These are phyloP conservation scores for Hecatera dysodea DNA, from an alignment of 2,888 invertebrate species.

Conservation along the genomic window DNA sequence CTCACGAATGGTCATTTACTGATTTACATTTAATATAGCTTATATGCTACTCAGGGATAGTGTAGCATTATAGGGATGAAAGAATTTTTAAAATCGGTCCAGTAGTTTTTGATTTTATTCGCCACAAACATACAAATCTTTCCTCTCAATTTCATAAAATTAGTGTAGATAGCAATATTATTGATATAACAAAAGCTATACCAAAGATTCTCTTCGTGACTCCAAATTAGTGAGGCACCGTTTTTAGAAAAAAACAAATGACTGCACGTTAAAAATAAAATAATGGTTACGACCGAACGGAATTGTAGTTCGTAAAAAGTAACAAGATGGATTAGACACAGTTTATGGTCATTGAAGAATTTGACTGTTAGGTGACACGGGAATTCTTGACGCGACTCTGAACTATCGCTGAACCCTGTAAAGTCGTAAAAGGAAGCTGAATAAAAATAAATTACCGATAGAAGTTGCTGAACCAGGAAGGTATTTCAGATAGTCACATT, in stretches of 20 bases:
- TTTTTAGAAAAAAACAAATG: slow-evolving; percentile 52
- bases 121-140: too few relatives aligned
- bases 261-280: slow-evolving; percentile 53
- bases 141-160: too few relatives aligned
- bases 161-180: slow-evolving; percentile 28
- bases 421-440: neutral
- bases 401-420: slow-evolving; percentile 2
- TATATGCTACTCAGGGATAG: too few relatives aligned
- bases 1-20: too few relatives aligned
- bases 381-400: slow-evolving; percentile 14
- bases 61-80: too few relatives aligned
- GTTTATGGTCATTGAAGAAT: slow-evolving; percentile 19
- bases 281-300: slow-evolving; percentile 44
- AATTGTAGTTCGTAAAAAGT: slow-evolving; percentile 60
- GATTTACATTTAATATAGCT: too few relatives aligned
- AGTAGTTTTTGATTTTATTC: too few relatives aligned
- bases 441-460: neutral
- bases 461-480: neutral
- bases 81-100: too few relatives aligned
- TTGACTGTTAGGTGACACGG: slow-evolving; percentile 19
- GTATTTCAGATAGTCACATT: neutral
- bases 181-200: slow-evolving; percentile 19
- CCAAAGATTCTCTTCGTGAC: slow-evolving; percentile 52
- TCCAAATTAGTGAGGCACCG: slow-evolving; percentile 56
- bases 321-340: slow-evolving; percentile 57